These are phyloP conservation scores for Sphaeridia pumilis DNA, from an alignment of 2,888 invertebrate species.

Conservation along the genomic window DNA sequence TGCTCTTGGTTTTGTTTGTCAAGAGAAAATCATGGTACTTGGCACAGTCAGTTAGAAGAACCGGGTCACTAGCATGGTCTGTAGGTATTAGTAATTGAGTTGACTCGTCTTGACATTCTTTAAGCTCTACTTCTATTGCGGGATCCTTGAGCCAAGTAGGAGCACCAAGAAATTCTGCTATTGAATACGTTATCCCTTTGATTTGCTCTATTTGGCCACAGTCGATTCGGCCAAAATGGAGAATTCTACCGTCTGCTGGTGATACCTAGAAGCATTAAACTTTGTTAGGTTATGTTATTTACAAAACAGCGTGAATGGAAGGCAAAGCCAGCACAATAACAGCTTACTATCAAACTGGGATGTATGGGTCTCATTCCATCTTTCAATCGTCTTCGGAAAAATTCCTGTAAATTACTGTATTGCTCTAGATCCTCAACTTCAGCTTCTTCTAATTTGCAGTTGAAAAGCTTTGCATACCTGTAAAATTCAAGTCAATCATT, in stretches of 20 bases:
- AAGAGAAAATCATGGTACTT: conserved; percentile 1
- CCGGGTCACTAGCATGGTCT: not conserved
- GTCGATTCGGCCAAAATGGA: conserved; percentile 74
- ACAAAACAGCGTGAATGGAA: no score
- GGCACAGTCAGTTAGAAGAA: not conserved
- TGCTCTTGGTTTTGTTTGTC: not conserved
- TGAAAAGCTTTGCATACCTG: conserved; percentile 63
- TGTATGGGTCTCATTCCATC: conserved; percentile 64
- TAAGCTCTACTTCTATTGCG: not conserved
- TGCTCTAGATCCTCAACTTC: conserved; percentile 55
- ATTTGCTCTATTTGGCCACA: conserved; percentile 83
- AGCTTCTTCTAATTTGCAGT: conserved; percentile 76
- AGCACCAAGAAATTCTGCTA: conserved; percentile 74
- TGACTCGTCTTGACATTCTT: not conserved
- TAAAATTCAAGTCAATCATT: no score
- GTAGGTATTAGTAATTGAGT: not conserved
- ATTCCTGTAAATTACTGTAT: conserved; percentile 73
- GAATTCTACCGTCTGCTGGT: conserved; percentile 84
- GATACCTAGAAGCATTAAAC: conserved; percentile 54
- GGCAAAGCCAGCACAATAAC: no score
- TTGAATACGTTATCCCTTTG: conserved; percentile 84
- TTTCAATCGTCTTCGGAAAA: conserved; percentile 70
- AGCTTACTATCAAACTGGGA: conserved; percentile 3
- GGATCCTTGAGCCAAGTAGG: conserved; percentile 45
- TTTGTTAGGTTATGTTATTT: no score